Base-by-base conservation (phyloP, 2,797 vertebrate genomes). In the Phalanger gymnotis region DNA sequence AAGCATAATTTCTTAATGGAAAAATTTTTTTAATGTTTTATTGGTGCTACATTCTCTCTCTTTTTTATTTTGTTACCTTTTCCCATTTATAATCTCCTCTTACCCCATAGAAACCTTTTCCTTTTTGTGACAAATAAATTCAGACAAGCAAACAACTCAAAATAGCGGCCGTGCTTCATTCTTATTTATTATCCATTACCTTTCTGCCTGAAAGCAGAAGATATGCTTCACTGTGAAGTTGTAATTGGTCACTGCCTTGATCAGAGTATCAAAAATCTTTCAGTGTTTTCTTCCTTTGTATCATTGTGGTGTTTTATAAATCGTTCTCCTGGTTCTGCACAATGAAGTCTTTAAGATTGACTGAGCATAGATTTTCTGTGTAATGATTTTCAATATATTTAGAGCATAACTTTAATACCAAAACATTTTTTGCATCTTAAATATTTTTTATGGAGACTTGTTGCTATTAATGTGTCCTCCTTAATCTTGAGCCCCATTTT, bases 401-500 rank as follows among this genome's bases (percentile, higher is more conserved):
- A 47, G 51, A 47, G 40, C 9, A 11, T 87, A 51, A 87, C 10
- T 87, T 87, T 87, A 87, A 51, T 47, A 14, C 9, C 73, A 47
- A 47, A 27, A 47, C 14, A 9, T 87, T 87, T 87, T 27, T 47
- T 47, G 7, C 34, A 19, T n/a, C 61, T 66, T 66, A 16, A 13
- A 66, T n/a, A 87, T 87, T 25, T 87, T 87, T 81, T 81, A 40
- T 27, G 9, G 22, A 27, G 40, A 87, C 40, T 47, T 87, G 22
- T 87, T 47, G 22, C 40, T 87, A 22, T 87, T 87, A 47, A 40
- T 87, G 22, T 87, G 73, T 87, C 51, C 19, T 40, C n/a, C 66
- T 81, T 81, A 40, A 81, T 81, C 66, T 11, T 81, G 73, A 40
- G 11, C 73, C 19, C 2, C 19, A 97, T 95, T 53, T 95, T 95